Base-by-base conservation (phyloP, 2,888 invertebrate species). In the Melanostoma mellinum region DNA sequence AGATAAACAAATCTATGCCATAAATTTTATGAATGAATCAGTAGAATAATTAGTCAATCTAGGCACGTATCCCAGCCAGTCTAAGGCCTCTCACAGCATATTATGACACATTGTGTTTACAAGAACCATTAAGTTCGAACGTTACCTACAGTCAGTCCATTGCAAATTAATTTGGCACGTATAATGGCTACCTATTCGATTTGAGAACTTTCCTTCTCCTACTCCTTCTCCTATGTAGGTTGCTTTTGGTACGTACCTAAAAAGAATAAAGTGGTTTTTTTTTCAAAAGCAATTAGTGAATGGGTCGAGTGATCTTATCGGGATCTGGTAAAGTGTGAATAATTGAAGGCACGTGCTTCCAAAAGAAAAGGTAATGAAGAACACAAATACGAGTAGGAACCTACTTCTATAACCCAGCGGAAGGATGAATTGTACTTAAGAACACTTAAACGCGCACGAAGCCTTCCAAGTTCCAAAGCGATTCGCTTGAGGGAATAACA, bases 11-110 rank as follows among this genome's bases (percentile, higher is more conserved):
- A 40, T 48, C 9, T 55, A 48, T 38, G 46, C 33, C 6, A 60
- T 33, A 52, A 75, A 48, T 60, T 76, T 69, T 58, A 67, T 81
- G 65, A 81, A 81, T 81, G 76, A 81, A 76, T 81, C 79, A 80
- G 35, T 32, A 35, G 30, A 30, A 20, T 2, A 58, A 55, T 81
- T 55, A 50, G 10, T 40, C 6, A 81, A 67, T 8, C 71, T n/a
- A 36, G 53, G 67, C 81, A 81, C 81, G 76, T 55, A 48, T 55
- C n/a, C 50, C 42, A 33, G 46, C 53, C 46, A 52, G 69, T 65
- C 75, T 80, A 65, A 60, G 65, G 58, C 63, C 52, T 10, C 36
- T 38, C 48, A 35, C 6, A 44, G 20, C 38, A 63, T 61, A 20
- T 48, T 36, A 48, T 48, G 36, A 63, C 63, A 48, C 48, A 63